A percentile compares a stretch with the other conserved stretches of the same genome.
These are phyloP conservation scores for Drusus annulatus DNA, from an alignment of 1,140 invertebrate genomes.

Conservation along the genomic window DNA sequence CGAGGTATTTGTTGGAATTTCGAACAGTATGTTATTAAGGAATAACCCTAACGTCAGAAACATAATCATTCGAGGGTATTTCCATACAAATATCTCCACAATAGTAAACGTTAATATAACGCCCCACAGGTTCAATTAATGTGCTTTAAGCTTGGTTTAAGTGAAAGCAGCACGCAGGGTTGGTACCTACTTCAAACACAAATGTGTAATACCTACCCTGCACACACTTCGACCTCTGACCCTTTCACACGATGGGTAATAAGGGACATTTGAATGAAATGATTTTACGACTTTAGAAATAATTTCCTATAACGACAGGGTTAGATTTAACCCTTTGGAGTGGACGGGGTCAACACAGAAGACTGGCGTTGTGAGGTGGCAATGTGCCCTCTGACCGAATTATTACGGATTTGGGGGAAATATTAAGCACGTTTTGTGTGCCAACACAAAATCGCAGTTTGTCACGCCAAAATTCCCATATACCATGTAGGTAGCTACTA, in stretches of 20 bases:
- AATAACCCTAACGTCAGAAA: background rate
- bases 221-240: constrained; percentile 39
- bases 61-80: constrained; percentile 1
- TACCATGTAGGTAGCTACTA: too few species aligned
- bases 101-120: constrained; percentile 5
- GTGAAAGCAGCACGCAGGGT: constrained; percentile 47
- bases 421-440: background rate
- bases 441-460: too few species aligned
- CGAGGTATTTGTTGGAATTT: too few species aligned
- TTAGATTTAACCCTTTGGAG: background rate
- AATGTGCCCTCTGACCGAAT: background rate
- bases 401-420: background rate
- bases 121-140: constrained; percentile 37
- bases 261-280: constrained; percentile 36
- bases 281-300: constrained; percentile 47
- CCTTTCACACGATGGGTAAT: constrained; percentile 46
- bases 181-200: background rate
- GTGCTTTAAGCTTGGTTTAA: constrained; percentile 49
- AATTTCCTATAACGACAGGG: constrained; percentile 25
- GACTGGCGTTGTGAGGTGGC: too few species aligned
- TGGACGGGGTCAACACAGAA: background rate
- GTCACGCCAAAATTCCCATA: too few species aligned
- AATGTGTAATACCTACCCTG: background rate
- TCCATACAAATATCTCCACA: constrained; percentile 15
- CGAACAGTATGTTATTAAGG: too few species aligned